These are phyloP conservation scores for Scaptomyza pallida DNA, from an alignment of 1,140 invertebrate species.

Conservation along the genomic window DNA sequence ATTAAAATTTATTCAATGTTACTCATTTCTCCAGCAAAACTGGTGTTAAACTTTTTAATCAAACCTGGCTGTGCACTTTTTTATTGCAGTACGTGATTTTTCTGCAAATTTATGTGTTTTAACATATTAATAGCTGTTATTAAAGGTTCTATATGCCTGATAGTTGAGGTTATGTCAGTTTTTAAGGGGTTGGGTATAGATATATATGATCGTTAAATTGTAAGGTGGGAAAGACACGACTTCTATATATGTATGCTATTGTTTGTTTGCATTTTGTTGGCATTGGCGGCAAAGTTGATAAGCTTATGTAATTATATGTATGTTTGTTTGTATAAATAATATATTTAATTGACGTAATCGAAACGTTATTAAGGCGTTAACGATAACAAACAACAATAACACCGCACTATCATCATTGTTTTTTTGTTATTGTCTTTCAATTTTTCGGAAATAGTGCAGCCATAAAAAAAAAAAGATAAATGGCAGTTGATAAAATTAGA, in stretches of 20 bases:
- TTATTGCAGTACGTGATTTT: no score
- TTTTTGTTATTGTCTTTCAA: neutral
- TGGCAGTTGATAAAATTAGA: no score
- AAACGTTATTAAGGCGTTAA: slow-evolving; percentile 76
- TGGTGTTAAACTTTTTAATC: no score
- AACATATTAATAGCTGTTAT: no score
- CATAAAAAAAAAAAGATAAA: slow-evolving; percentile 29
- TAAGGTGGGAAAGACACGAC: slow-evolving; percentile 12
- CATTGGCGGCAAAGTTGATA: slow-evolving; percentile 69
- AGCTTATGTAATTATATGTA: slow-evolving; percentile 66
- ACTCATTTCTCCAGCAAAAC: no score
- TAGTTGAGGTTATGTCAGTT: slow-evolving; percentile 25
- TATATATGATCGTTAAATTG: slow-evolving; percentile 6
- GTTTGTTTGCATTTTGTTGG: slow-evolving; percentile 59
- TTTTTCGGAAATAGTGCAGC: slow-evolving; percentile 6
- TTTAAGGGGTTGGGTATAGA: slow-evolving; percentile 9
- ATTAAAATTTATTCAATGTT: no score
- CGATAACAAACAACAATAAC: slow-evolving; percentile 28
- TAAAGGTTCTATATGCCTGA: no score
- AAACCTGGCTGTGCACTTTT: no score
- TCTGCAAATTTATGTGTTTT: neutral
- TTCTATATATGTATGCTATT: slow-evolving; percentile 34
- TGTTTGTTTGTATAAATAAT: slow-evolving; percentile 39
- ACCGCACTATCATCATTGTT: slow-evolving; percentile 4
- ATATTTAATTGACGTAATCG: slow-evolving; percentile 74